Evolutionary conservation across 2,113 vertebrate species (phyloP).

Genomic region (Triplophysa dalaica): DNA sequence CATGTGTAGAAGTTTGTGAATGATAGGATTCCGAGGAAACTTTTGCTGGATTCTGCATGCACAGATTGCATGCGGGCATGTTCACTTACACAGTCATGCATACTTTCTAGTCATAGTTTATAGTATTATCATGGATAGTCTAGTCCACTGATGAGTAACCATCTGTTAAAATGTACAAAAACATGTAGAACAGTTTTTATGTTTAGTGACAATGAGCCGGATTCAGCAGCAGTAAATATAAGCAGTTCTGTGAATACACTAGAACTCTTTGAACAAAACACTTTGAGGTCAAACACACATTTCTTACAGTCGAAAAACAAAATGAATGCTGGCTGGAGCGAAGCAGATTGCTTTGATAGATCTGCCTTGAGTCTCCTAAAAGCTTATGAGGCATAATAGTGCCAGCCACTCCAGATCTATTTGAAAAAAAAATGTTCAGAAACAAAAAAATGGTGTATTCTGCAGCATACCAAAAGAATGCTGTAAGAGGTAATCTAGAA

Average conservation of each 20-base stretch:
- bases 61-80: too few species aligned
- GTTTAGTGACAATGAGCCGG: too few species aligned
- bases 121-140: too few species aligned
- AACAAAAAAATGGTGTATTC: constrained; percentile 64
- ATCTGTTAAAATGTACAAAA: neutral
- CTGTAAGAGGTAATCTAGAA: constrained; percentile 89
- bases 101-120: too few species aligned
- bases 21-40: too few species aligned
- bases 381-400: neutral
- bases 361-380: neutral
- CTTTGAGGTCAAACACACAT: neutral
- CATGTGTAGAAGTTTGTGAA: too few species aligned
- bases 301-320: neutral
- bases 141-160: too few species aligned
- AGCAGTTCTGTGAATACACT: neutral
- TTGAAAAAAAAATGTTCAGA: constrained; percentile 52
- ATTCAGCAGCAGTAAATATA: neutral
- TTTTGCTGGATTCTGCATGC: too few species aligned
- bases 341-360: constrained; percentile 10
- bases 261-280: neutral
- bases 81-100: too few species aligned
- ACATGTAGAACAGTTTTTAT: too few species aligned
- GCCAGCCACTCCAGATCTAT: constrained; percentile 39
- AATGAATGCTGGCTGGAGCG: neutral
- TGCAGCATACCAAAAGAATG: constrained; percentile 75